Evolutionary conservation across 2,888 invertebrate genomes (phyloP), one percentile per base, ranked within the genome.

Genomic region (Melanostoma scalare): DNA sequence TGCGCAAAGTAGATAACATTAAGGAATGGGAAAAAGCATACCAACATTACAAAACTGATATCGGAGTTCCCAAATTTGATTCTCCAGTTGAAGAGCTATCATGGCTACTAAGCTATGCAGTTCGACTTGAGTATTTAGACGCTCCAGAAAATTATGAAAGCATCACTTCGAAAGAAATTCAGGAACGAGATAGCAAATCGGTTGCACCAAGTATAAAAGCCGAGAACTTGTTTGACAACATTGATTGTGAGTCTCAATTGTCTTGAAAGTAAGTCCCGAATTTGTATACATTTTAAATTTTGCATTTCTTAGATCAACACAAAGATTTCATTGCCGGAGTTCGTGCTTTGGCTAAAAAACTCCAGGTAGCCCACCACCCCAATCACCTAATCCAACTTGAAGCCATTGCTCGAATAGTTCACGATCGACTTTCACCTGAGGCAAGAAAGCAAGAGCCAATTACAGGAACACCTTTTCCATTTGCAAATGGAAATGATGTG

Each of bases 291-390:
- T 44, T 60, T 46, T 61, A 30, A 55, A 35, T 52, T 61, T 58
- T 61, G 69, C 63, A 30, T 53, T 74, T 56, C 79, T 69, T 91
- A 97, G 97, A 97, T 92, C 93, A 95, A 77, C 94, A 95, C 90
- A 93, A 94, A 80, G 96, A 96, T 86, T 98, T 99, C 89, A 94
- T 95, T 86, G 93, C 93, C 67, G 98, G 98, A 38, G 95, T 98
- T 0, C 94, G 95, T 68, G 93, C 94, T 3, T 90, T 99, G 63
- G 96, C 97, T 0, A 94, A 94, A 88, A 91, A 96, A 74, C 91
- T 99, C 33, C 95, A 96, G 88, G 94, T 98, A 9, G 93, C 95
- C 0, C 94, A 94, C 5, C 98, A 99, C 91, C 94, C 95, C 0
- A 94, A 97, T 92, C 96, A 97, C 87, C 92, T 96, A 20, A 89